Percentiles rank a stretch among this genome's conserved stretches.
Conservation (phyloP, 2,888 invertebrate species). For the Hypena proboscidalis region DNA sequence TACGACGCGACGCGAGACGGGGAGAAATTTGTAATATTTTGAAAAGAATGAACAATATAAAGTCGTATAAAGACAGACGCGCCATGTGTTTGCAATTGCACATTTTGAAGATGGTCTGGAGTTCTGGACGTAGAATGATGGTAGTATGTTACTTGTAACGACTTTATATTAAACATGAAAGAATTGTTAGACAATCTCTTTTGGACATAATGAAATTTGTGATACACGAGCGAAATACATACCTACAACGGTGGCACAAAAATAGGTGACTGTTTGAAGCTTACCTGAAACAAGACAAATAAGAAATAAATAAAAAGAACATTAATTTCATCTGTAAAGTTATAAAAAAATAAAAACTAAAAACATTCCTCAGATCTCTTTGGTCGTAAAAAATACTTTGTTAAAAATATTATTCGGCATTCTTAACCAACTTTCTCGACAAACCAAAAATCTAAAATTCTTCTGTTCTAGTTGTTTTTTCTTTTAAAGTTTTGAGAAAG, state of each 20-base stretch:
- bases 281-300: constrained; percentile 29
- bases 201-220: too few relatives aligned
- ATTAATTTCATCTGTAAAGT: too few relatives aligned
- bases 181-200: too few relatives aligned
- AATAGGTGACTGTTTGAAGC: neutral
- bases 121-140: too few relatives aligned
- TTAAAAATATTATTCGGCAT: constrained; percentile 15
- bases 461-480: constrained; percentile 4
- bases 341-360: neutral
- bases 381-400: constrained; percentile 4
- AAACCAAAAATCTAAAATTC: constrained; percentile 11
- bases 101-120: too few relatives aligned
- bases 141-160: too few relatives aligned
- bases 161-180: too few relatives aligned
- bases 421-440: constrained; percentile 17
- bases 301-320: neutral
- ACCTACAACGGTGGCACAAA: too few relatives aligned
- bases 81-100: too few relatives aligned
- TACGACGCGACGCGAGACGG: neutral
- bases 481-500: constrained; percentile 17
- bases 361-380: neutral
- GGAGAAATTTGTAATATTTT: neutral
- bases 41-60: neutral
- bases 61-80: too few relatives aligned
- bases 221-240: too few relatives aligned